Conservation (phyloP, 1,140 invertebrate genomes). For the Ladona fulva region DNA sequence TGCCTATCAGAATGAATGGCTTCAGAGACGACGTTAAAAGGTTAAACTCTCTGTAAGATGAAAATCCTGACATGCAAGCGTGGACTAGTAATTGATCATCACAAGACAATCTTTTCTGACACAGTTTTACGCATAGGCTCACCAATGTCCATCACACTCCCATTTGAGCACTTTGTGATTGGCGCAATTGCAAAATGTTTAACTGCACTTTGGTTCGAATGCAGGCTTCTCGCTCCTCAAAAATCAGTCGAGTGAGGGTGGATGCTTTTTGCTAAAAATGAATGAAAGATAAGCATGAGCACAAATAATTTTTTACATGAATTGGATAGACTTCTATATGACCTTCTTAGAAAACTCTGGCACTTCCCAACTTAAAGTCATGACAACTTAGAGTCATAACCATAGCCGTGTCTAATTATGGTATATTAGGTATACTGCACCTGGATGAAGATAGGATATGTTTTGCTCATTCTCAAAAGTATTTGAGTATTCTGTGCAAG, state of each 20-base stretch:
- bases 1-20: too few relatives aligned
- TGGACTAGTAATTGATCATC: not conserved
- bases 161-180: not conserved
- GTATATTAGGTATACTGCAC: too few relatives aligned
- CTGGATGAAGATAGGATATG: too few relatives aligned
- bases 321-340: too few relatives aligned
- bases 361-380: too few relatives aligned
- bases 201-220: not conserved
- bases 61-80: not conserved
- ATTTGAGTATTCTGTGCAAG: too few relatives aligned
- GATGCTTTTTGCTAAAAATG: not conserved
- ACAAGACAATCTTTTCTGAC: not conserved
- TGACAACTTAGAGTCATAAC: too few relatives aligned
- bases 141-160: not conserved
- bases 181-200: not conserved
- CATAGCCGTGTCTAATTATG: too few relatives aligned
- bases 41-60: not conserved
- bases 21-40: too few relatives aligned
- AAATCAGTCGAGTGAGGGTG: not conserved
- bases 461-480: too few relatives aligned
- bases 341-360: too few relatives aligned
- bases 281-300: not conserved
- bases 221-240: not conserved
- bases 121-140: not conserved
- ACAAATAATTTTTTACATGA: too few relatives aligned